Evolutionary conservation across 2,888 invertebrate species (phyloP).

Genomic region (Latrodectus hesperus): DNA sequence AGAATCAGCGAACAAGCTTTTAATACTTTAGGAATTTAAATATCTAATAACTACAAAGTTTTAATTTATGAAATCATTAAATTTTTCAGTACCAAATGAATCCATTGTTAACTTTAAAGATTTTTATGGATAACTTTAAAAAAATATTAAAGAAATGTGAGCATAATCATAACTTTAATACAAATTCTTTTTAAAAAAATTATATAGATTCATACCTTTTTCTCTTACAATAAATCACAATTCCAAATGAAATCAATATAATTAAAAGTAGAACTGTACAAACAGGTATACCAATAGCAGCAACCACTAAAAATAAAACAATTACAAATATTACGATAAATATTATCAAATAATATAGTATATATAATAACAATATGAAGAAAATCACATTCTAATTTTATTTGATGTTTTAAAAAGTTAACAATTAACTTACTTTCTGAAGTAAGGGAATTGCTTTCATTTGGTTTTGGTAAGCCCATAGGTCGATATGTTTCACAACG

Average conservation of each 20-base stretch:
- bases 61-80: no score
- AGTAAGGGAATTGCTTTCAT: slow-evolving; percentile 33
- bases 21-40: no score
- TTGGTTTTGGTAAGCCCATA: slow-evolving; percentile 30
- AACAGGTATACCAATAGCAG: slow-evolving; percentile 70
- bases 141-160: no score
- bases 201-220: slow-evolving; percentile 69
- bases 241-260: slow-evolving; percentile 71
- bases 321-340: neutral
- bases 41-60: no score
- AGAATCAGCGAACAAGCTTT: no score
- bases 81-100: no score
- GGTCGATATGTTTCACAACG: slow-evolving; percentile 73
- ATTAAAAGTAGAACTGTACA: slow-evolving; percentile 71
- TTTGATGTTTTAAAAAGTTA: no score
- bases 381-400: neutral
- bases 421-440: slow-evolving; percentile 58
- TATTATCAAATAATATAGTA: neutral
- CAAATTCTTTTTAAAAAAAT: neutral
- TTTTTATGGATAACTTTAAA: no score
- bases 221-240: slow-evolving; percentile 71
- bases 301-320: slow-evolving; percentile 50
- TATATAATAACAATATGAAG: neutral
- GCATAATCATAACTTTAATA: no score
- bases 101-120: no score